phyloP scores from a whole-genome alignment of 2,888 invertebrate genomes.

The Harpalus rubripes region DNA sequence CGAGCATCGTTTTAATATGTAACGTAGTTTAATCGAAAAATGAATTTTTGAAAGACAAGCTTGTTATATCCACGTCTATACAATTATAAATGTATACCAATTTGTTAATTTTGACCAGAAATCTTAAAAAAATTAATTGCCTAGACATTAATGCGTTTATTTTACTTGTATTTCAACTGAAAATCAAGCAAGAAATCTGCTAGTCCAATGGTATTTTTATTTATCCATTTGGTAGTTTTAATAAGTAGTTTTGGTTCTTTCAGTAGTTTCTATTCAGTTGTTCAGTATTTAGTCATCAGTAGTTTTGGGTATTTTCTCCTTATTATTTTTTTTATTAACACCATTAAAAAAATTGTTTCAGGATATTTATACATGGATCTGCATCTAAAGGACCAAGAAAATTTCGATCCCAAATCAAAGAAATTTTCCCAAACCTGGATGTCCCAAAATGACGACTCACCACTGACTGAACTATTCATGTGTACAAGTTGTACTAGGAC shows the following conservation, averaged over 20 bases:
- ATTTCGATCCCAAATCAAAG: conserved; percentile 49
- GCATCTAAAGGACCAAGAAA: conserved; percentile 56
- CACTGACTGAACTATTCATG: conserved; percentile 73
- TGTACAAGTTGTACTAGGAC: conserved; percentile 76
- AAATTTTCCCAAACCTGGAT: conserved; percentile 18
- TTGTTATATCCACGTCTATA: too few relatives aligned
- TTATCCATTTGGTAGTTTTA: conserved; percentile 8
- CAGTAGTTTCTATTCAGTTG: conserved; percentile 11
- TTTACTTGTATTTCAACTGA: too few relatives aligned
- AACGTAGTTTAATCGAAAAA: too few relatives aligned
- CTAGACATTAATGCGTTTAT: too few relatives aligned
- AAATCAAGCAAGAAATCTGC: too few relatives aligned
- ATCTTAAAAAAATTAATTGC: too few relatives aligned
- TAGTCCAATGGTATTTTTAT: background rate
- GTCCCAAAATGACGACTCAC: conserved; percentile 64
- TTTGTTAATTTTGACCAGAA: too few relatives aligned
- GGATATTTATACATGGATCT: background rate
- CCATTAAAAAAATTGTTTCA: conserved; percentile 18
- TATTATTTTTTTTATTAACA: conserved; percentile 28
- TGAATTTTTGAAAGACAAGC: too few relatives aligned
- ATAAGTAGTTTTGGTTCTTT: conserved; percentile 26
- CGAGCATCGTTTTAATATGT: too few relatives aligned
- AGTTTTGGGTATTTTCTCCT: conserved; percentile 18
- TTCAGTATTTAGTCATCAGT: conserved; percentile 27
- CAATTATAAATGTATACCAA: too few relatives aligned